These are phyloP conservation scores for Clavelina lepadiformis DNA, from an alignment of 23 tunicate species.

Conservation along the genomic window DNA sequence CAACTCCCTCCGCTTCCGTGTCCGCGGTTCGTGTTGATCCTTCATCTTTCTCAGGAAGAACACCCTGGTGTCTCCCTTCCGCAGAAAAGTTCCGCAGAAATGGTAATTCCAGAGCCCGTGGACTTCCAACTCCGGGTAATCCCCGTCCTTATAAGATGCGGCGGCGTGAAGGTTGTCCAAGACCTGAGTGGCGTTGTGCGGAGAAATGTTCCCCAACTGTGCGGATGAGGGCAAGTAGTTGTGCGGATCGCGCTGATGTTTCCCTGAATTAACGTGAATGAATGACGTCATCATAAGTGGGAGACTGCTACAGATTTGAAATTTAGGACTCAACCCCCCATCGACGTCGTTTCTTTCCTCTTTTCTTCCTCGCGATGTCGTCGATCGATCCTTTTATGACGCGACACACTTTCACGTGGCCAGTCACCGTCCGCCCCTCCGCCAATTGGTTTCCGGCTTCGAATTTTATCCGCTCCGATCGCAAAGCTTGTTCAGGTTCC, in stretches of 20 bases:
- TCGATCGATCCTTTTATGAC: constrained; percentile 67
- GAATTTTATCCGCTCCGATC: constrained; percentile 5
- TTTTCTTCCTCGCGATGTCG: constrained; percentile 18
- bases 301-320: too few relatives aligned
- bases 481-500: constrained; percentile 2
- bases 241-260: too few relatives aligned
- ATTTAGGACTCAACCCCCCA: too few relatives aligned
- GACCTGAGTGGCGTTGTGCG: too few relatives aligned
- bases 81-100: constrained; percentile 53
- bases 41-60: constrained; percentile 63
- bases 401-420: constrained; percentile 50
- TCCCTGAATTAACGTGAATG: too few relatives aligned
- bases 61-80: constrained; percentile 68
- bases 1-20: background rate
- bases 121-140: constrained; percentile 32
- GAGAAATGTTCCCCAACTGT: too few relatives aligned
- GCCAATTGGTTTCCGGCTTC: background rate
- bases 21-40: constrained; percentile 20
- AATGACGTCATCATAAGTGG: too few relatives aligned
- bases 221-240: too few relatives aligned
- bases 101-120: constrained; percentile 62
- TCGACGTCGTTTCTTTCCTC: too few relatives aligned
- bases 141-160: background rate
- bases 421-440: constrained; percentile 23
- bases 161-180: background rate